Conservation (phyloP, 2,113 vertebrate genomes). For the Myotis davidii region DNA sequence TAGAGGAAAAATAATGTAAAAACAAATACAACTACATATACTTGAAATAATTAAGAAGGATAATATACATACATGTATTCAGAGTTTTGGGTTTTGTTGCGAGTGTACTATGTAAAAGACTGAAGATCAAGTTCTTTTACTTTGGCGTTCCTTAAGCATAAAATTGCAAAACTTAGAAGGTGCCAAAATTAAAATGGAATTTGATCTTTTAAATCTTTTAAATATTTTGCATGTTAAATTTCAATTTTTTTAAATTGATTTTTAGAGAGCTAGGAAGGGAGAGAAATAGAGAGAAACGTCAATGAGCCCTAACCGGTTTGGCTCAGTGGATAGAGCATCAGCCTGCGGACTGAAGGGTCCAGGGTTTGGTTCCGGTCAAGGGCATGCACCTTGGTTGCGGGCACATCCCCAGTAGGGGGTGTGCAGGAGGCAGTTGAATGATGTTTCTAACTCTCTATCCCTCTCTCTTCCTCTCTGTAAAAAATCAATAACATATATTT, state of each 20-base stretch:
- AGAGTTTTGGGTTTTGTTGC: neutral
- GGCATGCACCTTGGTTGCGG: no score
- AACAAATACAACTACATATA: neutral
- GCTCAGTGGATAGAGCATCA: no score
- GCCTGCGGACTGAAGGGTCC: no score
- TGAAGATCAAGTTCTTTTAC: slow-evolving; percentile 13
- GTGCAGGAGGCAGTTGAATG: no score
- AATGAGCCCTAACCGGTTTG: no score
- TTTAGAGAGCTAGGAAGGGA: no score
- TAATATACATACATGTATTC: neutral
- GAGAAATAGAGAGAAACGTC: no score
- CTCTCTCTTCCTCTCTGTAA: no score
- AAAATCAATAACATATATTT: no score
- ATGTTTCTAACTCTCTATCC: no score
- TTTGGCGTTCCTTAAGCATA: neutral
- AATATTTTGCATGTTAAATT: slow-evolving; percentile 49
- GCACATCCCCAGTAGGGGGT: no score
- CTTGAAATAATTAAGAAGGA: neutral
- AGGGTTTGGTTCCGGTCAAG: no score
- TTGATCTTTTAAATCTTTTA: slow-evolving; percentile 44
- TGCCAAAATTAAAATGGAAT: slow-evolving; percentile 38
- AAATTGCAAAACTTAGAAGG: neutral
- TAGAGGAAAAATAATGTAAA: neutral
- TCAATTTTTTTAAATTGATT: neutral
- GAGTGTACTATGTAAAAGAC: neutral